phyloP scores from a whole-genome alignment of 1,140 invertebrate genomes.

The Aricia agestis region DNA sequence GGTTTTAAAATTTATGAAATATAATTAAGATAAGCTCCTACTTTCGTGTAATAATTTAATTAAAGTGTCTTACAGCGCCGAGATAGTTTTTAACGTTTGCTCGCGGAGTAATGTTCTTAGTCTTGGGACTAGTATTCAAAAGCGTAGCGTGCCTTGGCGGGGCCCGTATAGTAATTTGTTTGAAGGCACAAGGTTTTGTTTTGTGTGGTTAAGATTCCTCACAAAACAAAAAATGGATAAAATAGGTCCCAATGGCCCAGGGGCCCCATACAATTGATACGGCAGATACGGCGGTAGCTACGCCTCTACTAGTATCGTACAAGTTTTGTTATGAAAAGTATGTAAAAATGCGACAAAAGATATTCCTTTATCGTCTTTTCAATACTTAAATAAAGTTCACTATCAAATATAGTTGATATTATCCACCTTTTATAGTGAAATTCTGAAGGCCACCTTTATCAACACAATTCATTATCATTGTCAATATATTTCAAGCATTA shows the following conservation, averaged over 20 bases:
- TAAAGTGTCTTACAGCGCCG: constrained; percentile 5
- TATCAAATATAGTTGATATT: neutral
- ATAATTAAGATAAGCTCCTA: constrained; percentile 12
- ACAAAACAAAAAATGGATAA: no score
- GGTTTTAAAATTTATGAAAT: constrained; percentile 20
- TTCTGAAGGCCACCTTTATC: neutral
- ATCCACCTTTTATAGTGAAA: neutral
- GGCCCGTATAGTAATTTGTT: no score
- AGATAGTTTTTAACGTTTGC: constrained; percentile 25
- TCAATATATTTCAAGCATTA: neutral
- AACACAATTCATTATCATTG: neutral
- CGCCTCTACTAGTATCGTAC: no score
- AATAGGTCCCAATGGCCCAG: no score
- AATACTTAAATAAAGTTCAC: neutral
- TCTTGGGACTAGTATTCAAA: neutral
- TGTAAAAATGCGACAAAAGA: no score
- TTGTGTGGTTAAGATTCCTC: no score
- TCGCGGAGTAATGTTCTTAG: constrained; percentile 19
- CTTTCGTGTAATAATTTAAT: constrained; percentile 3
- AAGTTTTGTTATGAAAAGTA: no score
- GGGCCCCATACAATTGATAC: no score
- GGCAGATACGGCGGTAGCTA: no score
- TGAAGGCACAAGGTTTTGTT: no score
- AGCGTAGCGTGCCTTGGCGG: no score
- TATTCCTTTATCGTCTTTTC: no score